Evolutionary conservation across 2,888 invertebrate species (phyloP), one percentile per base, ranked within the genome.

Genomic region (Thelaira solivaga): DNA sequence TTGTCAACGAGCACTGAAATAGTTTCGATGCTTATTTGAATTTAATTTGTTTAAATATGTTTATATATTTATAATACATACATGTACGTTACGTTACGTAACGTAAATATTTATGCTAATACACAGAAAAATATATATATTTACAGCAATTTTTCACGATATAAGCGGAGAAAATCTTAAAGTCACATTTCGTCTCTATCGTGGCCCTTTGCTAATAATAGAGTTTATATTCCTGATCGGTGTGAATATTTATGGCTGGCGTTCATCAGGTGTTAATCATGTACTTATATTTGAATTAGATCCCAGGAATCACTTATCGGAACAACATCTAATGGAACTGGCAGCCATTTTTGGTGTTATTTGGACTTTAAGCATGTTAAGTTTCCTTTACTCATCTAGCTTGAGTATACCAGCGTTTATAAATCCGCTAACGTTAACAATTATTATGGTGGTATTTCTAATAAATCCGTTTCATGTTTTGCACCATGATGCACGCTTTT

Each of bases 251-350:
- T 98, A 98, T 87, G 98, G 98, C 5, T 98, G 98, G 98, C 91
- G 98, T 80, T 96, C 97, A 0, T 97, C 97, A 0, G 98, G 99
- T 2, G 98, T 99, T 11, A 98, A 98, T 90, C 98, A 99, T 87
- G 98, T 99, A 0, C 91, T 99, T 1, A 99, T 99, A 82, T 99
- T 99, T 89, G 98, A 98, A 87, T 90, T 99, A 84, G 98, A 99
- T 89, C 98, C 98, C 0, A 91, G 98, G 71, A 97, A 97, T 89
- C 97, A 98, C 89, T 90, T 96, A 0, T 95, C 95, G 0, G 97
- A 98, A 83, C 97, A 98, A 85, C 96, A 98, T 89, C 91, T 99
- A 41, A 96, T 98, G 92, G 98, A 98, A 89, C 89, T 97, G 83
- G 96, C 98, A 0, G 94, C 97, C 0, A 94, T 97, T 65, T 95